These are phyloP conservation scores for Calonectris borealis DNA, from an alignment of 2,113 vertebrate genomes.

Conservation along the genomic window DNA sequence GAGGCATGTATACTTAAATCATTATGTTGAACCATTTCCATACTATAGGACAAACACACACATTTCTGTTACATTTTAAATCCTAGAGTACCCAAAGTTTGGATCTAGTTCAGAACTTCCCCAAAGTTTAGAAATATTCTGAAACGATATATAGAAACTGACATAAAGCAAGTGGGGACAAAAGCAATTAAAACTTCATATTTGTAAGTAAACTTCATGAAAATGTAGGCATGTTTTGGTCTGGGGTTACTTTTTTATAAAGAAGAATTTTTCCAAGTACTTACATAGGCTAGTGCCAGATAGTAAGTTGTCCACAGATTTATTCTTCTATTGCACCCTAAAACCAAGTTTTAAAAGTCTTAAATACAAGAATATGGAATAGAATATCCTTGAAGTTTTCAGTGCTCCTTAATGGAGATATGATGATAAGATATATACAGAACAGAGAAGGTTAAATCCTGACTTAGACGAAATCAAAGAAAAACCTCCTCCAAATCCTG, in stretches of 20 bases:
- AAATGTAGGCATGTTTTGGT: neutral
- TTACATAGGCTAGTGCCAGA: neutral
- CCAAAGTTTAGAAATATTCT: neutral
- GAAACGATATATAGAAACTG: neutral
- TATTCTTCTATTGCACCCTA: neutral
- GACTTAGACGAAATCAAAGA: neutral
- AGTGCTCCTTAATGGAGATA: neutral
- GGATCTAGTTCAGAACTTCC: neutral
- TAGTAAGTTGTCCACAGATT: neutral
- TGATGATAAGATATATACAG: neutral
- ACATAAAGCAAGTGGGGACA: neutral
- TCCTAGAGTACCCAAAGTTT: neutral
- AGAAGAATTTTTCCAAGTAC: neutral
- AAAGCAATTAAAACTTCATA: neutral
- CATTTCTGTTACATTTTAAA: constrained; percentile 25
- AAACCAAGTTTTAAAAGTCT: neutral
- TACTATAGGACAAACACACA: neutral
- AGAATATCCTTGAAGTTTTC: neutral
- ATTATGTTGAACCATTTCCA: neutral
- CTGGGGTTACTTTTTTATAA: neutral
- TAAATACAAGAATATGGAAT: neutral
- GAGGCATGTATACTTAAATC: neutral
- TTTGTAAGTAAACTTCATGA: neutral
- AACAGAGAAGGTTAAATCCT: neutral
- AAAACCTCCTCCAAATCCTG: neutral